Conservation (phyloP, 2,888 invertebrate species). For the Pardosa pseudoannulata region DNA sequence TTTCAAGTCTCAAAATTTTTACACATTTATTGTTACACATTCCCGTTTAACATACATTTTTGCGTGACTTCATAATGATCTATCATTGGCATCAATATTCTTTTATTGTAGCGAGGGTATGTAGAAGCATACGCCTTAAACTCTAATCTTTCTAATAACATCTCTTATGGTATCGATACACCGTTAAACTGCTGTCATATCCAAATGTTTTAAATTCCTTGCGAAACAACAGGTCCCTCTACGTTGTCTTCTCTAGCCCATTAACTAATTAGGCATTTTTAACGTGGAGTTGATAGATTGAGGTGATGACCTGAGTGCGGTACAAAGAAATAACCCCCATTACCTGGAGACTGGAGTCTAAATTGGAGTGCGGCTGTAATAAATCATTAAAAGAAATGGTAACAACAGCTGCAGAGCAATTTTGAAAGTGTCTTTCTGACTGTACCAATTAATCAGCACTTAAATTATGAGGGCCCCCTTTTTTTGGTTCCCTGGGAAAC, state of each 20-base stretch:
- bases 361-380: not conserved
- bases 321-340: not conserved
- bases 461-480: too few relatives aligned
- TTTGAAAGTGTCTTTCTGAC: not conserved
- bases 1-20: too few relatives aligned
- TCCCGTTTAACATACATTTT: too few relatives aligned
- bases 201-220: not conserved
- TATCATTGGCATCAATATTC: too few relatives aligned
- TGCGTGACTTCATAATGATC: too few relatives aligned
- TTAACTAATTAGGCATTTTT: slow-evolving; percentile 4
- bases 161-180: not conserved
- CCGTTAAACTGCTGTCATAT: not conserved
- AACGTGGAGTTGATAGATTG: not conserved
- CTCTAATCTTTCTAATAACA: not conserved
- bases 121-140: not conserved
- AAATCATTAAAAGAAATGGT: not conserved
- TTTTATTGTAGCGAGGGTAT: too few relatives aligned
- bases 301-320: not conserved
- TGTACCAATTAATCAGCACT: not conserved
- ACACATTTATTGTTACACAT: too few relatives aligned
- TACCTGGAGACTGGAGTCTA: not conserved
- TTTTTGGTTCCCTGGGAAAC: too few relatives aligned
- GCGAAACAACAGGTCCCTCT: not conserved
- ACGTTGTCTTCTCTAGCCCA: not conserved
- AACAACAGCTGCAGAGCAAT: not conserved